A percentile compares a stretch with the other conserved stretches of the same genome.
Evolutionary conservation across 2,113 vertebrate genomes (phyloP).

Genomic region (Burhinus bistriatus): DNA sequence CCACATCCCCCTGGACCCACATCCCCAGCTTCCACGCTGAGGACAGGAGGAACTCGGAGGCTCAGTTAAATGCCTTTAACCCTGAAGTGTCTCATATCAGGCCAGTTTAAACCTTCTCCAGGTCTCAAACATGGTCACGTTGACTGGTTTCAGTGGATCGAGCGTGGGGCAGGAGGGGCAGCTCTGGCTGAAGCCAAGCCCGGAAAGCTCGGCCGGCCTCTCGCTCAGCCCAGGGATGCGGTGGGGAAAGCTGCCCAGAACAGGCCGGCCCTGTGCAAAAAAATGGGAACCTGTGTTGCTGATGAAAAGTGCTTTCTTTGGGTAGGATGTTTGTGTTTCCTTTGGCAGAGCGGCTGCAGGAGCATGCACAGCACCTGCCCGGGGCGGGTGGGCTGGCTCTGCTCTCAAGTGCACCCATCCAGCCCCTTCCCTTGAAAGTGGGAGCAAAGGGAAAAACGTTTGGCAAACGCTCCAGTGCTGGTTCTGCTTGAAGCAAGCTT

Average conservation of each 20-base stretch:
- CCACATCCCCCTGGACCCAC: not conserved
- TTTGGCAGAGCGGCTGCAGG: not conserved
- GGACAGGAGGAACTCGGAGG: not conserved
- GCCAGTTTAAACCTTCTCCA: not conserved
- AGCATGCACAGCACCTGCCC: slow-evolving; percentile 28
- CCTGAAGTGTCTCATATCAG: not conserved
- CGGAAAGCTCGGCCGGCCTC: not conserved
- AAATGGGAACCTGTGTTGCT: slow-evolving; percentile 38
- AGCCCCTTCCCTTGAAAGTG: not conserved
- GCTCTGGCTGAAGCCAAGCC: not conserved
- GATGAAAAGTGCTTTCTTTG: slow-evolving; percentile 63
- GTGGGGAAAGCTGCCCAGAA: slow-evolving; percentile 36
- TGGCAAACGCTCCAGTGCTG: not conserved
- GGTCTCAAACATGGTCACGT: rapidly evolving
- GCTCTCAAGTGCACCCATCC: not conserved
- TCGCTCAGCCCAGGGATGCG: not conserved
- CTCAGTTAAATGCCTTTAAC: not conserved
- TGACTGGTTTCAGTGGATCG: not conserved
- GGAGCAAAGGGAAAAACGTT: not conserved
- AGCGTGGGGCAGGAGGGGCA: not conserved
- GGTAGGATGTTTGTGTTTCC: slow-evolving; percentile 58
- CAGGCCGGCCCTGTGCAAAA: not conserved
- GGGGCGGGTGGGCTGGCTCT: not conserved
- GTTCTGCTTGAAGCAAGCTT: not conserved
- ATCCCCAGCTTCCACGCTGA: not conserved